Evolutionary conservation across 2,797 vertebrate genomes (phyloP), one percentile per base, ranked within the genome.

Genomic region (Notolabrus celidotus): DNA sequence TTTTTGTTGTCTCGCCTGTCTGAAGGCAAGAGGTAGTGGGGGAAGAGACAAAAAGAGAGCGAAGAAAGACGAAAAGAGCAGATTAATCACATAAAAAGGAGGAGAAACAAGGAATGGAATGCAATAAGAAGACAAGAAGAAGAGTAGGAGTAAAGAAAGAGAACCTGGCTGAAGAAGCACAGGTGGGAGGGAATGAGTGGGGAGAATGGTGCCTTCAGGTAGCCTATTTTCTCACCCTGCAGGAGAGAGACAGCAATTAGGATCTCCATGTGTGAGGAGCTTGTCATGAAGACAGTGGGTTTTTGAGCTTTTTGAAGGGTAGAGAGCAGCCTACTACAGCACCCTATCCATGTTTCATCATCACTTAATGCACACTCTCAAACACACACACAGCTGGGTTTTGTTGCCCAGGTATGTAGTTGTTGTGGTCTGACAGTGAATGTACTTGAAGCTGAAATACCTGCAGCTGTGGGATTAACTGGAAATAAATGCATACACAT

Each of bases 181-280:
- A 71, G 43, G 71, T 54, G 77, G 79, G 74, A 71, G 79, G 70
- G 39, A 75, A 39, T 4, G 43, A 79, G 77, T 51, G 59, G 54
- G 45, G 45, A 22, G 77, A 80, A 71, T 46, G 75, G 85, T 85
- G 80, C 78, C 86, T 86, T 86, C 74, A 80, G 85, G 85, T 84
- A 75, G 79, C 76, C 78, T 83, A 84, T 88, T 89, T 91, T 83
- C 73, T 82, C 80, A 79, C 84, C 83, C 84, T 69, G 86, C 79
- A 78, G 88, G 88, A 80, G 60, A 76, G 70, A 87, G 80, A 84
- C 77, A 50, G 82, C 87, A 89, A 89, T 89, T 87, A 91, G 82
- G 78, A 71, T 66, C 34, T 14, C 69, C 49, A 57, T 61, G 62
- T 71, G 66, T 43, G 71, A 8, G 22, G 4, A 9, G 47, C 36